Evolutionary conservation across 2,888 invertebrate species (phyloP), one percentile per base, ranked within the genome.

Genomic region (Gasteruption jaculator): DNA sequence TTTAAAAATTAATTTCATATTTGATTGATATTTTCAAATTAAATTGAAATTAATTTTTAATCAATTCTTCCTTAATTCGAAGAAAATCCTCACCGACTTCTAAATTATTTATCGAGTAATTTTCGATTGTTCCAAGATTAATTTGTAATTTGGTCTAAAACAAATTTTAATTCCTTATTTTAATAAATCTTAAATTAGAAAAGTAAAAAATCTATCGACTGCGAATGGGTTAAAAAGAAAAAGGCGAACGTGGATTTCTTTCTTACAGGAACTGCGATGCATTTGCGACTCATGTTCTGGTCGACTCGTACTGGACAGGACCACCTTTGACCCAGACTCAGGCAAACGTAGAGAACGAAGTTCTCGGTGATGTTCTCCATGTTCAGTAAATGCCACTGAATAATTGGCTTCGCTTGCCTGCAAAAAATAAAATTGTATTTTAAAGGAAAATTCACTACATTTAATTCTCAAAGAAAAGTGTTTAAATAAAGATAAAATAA

Each of bases 271-370:
- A 81, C 50, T n/a, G 77, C 74, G 41, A 81, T 71, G 43, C 78
- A 77, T 53, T 74, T 74, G 4, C 81, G 71, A 30, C 74, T 66
- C 29, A 78, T 71, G 8, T 71, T 64, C 54, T 78, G 74, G 43
- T 78, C 76, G 3, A 82, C 71, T 25, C 76, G 70, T 19, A 82
- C 67, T 1, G 82, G 82, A 62, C 80, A 78, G 1, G 80, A 80
- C 70, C 76, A 77, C 2, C 60, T 50, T 22, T 59, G 53, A 0
- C 60, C 62, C 20, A 60, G 50, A 31, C 60, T 63, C 18, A 71
- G 38, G 1, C 62, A 60, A 45, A 70, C 42, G 11, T 67, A 71
- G n/a, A 67, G 52, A 7, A 55, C 60, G 12, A 61, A 58, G 3
- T 59, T 50, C 25, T 62, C 63, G 16, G 55, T 30, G 21, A 53